These are phyloP conservation scores for Lepus oiostolus DNA, from an alignment of 2,797 vertebrate species.

Conservation along the genomic window DNA sequence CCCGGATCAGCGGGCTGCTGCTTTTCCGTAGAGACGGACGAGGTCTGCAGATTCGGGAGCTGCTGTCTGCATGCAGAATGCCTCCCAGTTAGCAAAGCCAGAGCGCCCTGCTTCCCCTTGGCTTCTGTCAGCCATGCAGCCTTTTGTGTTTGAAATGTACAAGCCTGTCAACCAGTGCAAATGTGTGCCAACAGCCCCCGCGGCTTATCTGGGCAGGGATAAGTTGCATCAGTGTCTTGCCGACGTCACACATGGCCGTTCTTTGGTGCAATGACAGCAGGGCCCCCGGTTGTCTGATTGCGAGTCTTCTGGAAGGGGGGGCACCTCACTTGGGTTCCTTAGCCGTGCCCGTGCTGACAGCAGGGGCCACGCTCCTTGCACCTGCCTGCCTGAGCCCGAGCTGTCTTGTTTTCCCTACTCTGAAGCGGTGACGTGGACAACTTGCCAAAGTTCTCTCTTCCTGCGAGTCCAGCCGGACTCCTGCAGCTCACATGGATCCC, in stretches of 20 bases:
- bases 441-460: conserved; percentile 59
- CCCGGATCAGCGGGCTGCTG: neutral
- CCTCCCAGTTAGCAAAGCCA: neutral
- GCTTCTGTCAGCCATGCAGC: neutral
- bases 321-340: neutral
- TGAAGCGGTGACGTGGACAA: neutral
- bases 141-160: neutral
- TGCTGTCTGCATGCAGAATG: neutral
- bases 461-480: neutral
- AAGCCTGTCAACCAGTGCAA: neutral
- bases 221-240: neutral
- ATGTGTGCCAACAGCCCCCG: neutral
- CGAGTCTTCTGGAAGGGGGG: neutral
- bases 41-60: neutral
- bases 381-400: neutral
- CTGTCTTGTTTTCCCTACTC: neutral
- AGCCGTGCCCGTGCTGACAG: neutral
- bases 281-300: neutral
- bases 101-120: neutral
- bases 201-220: neutral
- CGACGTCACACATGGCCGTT: neutral
- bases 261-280: neutral
- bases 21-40: neutral
- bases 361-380: accelerated
- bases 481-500: neutral